Conservation (phyloP, 2,797 vertebrate genomes). For the Scleropages formosus region DNA sequence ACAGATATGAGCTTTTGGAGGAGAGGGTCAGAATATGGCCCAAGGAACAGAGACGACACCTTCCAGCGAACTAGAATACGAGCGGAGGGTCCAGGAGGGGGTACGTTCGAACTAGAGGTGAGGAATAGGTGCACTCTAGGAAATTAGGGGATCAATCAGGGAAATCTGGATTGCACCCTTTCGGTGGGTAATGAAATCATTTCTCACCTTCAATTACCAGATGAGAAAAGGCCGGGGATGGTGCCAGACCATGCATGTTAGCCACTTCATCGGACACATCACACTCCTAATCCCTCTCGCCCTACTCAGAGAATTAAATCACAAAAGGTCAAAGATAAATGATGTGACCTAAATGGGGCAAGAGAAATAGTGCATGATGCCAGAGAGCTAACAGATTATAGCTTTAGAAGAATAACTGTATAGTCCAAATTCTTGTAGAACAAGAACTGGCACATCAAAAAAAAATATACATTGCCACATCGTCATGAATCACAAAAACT, state of each 20-base stretch:
- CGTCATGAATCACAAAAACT: no score
- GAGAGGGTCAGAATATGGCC: conserved; percentile 23
- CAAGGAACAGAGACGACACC: conserved; percentile 34
- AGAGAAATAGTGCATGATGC: conserved; percentile 1
- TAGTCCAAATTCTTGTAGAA: no score
- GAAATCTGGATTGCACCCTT: conserved; percentile 67
- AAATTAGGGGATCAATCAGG: conserved; percentile 72
- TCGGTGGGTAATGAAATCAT: conserved; percentile 74
- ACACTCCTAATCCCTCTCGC: conserved; percentile 5
- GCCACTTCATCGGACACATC: not conserved
- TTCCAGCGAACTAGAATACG: not conserved
- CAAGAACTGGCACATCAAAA: no score
- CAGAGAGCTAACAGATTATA: no score
- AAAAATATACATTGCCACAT: no score
- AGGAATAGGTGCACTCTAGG: conserved; percentile 63
- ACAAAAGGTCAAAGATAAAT: conserved; percentile 5
- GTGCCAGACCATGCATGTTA: not conserved
- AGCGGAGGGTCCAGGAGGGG: conserved; percentile 31
- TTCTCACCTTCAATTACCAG: conserved; percentile 77
- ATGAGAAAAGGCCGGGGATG: conserved; percentile 58
- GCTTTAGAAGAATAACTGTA: no score
- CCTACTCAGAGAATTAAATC: conserved; percentile 25
- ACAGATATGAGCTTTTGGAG: conserved; percentile 18
- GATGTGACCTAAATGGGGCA: conserved; percentile 16
- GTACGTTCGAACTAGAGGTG: conserved; percentile 23